phyloP scores from a whole-genome alignment of 2,113 vertebrate genomes.

The Rhinoptilus africanus region DNA sequence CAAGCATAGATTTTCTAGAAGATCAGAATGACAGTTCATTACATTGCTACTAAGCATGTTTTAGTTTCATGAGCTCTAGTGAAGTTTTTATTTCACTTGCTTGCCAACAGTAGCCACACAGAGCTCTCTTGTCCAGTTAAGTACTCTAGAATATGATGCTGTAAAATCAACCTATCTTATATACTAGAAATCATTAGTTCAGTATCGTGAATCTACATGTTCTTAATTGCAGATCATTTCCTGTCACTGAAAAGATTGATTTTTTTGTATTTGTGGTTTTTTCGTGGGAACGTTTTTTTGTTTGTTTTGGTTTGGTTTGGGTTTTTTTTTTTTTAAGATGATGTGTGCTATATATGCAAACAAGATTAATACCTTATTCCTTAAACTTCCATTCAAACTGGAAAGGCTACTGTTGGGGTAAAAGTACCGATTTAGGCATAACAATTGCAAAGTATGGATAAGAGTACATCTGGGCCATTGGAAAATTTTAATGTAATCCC shows the following conservation, averaged over 20 bases:
- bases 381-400: background rate
- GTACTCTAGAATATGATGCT: background rate
- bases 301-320: background rate
- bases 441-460: background rate
- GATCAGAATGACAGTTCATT: background rate
- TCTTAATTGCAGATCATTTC: background rate
- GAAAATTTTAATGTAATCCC: background rate
- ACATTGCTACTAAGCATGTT: background rate
- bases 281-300: background rate
- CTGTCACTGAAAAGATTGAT: background rate
- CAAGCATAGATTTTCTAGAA: background rate
- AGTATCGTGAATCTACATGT: background rate
- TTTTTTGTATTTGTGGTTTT: background rate
- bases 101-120: background rate
- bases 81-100: background rate
- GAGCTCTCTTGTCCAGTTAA: background rate
- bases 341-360: background rate
- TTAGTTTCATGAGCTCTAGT: background rate
- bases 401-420: background rate
- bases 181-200: background rate
- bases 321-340: background rate
- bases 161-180: background rate
- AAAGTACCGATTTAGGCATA: background rate
- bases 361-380: background rate
- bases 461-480: background rate